These are phyloP conservation scores for Typhlomys cinereus DNA, from an alignment of 2,113 vertebrate species.

Conservation along the genomic window DNA sequence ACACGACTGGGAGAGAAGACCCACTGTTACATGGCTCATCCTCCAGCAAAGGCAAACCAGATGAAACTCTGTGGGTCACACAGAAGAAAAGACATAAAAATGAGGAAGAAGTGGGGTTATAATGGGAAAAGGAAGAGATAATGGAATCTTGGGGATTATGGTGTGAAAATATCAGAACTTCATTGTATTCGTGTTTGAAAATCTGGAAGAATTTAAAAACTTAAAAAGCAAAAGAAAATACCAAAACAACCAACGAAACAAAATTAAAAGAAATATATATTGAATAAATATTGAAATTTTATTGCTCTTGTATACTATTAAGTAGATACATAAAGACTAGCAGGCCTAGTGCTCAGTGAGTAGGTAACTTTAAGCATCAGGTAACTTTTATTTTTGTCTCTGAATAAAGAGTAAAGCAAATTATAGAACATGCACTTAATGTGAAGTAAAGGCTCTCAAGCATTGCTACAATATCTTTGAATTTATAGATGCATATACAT, in stretches of 20 bases:
- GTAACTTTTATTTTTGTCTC: background rate
- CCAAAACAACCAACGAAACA: background rate
- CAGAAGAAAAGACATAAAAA: background rate
- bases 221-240: background rate
- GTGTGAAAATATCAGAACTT: too few species aligned
- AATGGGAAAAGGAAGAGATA: too few species aligned
- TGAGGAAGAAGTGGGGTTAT: background rate
- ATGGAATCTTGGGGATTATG: too few species aligned
- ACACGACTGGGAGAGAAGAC: too few species aligned
- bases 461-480: background rate
- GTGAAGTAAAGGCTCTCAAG: background rate
- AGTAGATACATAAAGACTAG: background rate
- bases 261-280: background rate
- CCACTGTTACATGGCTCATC: too few species aligned
- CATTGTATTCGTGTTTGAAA: too few species aligned
- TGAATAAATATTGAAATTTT: background rate
- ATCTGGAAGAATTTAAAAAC: too few species aligned
- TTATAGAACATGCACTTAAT: background rate
- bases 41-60: too few species aligned
- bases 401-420: background rate
- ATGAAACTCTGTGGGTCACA: too few species aligned
- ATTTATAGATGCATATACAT: constrained; percentile 33
- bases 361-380: background rate
- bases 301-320: background rate
- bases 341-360: background rate